Base-by-base conservation (phyloP, 2,888 invertebrate species). In the Chloroclysta siterata region DNA sequence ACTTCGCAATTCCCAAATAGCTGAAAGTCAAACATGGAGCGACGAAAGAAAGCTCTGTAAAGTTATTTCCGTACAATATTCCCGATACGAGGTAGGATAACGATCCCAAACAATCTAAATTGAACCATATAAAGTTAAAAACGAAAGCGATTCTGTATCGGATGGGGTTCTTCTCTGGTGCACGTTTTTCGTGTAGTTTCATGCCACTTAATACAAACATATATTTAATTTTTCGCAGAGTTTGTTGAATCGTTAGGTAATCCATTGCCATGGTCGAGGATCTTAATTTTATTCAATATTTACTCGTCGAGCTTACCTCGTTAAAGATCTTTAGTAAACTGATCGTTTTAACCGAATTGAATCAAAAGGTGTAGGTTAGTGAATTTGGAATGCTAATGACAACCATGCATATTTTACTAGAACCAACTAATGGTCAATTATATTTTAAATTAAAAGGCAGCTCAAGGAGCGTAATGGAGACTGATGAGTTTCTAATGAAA, bases 11-110 rank as follows among this genome's bases (percentile, higher is more conserved):
- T 36, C 54, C 63, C 4, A 58, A 54, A 1, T 51, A 5, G 13
- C 54, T 41, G 39, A 51, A 59, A 39, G 54, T 61, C 0, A 60
- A 10, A 46, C 71, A 68, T 8, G 71, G 68, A 5, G 65, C 68
- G 5, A 71, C 39, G 51, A 58, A 66, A 3, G 71, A 68, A 13
- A 71, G 58, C 11, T 66, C 66, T n/a, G 60, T 66, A 46, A 71
- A 68, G 52, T 63, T 65, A 33, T 41, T 63, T 41, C 69, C 68
- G n/a, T 51, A 50, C 8, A 53, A n/a, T 22, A 63, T 42, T 4
- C 63, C 58, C 22, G 50, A 15, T 13, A 29, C 17, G 13, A 62
- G 52, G 14, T 47, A 62, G 5, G 55, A 52, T 5, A 46, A n/a
- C 2, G 52, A 14, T 29, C 39, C 13, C 6, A 53, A 7, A 39